Conservation (phyloP, 2,797 vertebrate species). For the Macropodus opercularis region DNA sequence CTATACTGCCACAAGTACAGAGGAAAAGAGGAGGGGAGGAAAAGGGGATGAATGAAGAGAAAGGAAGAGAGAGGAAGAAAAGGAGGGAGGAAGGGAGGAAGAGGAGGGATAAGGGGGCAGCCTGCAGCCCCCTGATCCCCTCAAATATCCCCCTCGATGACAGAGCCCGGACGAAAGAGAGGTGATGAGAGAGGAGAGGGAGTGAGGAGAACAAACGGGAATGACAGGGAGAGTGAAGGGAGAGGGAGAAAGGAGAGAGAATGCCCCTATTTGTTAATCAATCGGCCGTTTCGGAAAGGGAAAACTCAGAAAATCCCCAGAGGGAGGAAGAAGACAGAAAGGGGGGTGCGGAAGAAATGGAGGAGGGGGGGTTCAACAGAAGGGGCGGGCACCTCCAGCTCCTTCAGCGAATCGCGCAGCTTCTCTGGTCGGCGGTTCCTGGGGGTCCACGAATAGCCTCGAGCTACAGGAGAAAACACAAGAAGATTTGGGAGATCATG, state of each 20-base stretch:
- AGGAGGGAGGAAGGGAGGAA: slow-evolving; percentile 39
- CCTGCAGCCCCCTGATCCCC: slow-evolving; percentile 85
- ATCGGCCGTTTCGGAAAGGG: slow-evolving; percentile 84
- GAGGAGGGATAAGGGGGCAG: slow-evolving; percentile 62
- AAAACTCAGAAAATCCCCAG: slow-evolving; percentile 80
- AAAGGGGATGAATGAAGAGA: slow-evolving; percentile 59
- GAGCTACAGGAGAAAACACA: slow-evolving; percentile 77
- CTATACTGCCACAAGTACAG: slow-evolving; percentile 85
- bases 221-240: slow-evolving; percentile 65
- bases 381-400: slow-evolving; percentile 90
- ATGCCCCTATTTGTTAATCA: slow-evolving; percentile 88
- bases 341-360: slow-evolving; percentile 14
- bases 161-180: slow-evolving; percentile 83
- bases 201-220: slow-evolving; percentile 71
- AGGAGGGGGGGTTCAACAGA: slow-evolving; percentile 31
- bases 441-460: slow-evolving; percentile 90
- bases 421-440: slow-evolving; percentile 91
- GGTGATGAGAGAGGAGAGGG: slow-evolving; percentile 81
- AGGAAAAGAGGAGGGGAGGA: slow-evolving; percentile 70
- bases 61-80: slow-evolving; percentile 47
- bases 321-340: slow-evolving; percentile 62
- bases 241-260: slow-evolving; percentile 81
- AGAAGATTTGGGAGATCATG: slow-evolving; percentile 53
- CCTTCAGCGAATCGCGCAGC: slow-evolving; percentile 91
- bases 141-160: slow-evolving; percentile 95